Percentiles rank a stretch among this genome's conserved stretches.
phyloP scores from a whole-genome alignment of 2,888 invertebrate genomes.

The Hydriomena furcata region DNA sequence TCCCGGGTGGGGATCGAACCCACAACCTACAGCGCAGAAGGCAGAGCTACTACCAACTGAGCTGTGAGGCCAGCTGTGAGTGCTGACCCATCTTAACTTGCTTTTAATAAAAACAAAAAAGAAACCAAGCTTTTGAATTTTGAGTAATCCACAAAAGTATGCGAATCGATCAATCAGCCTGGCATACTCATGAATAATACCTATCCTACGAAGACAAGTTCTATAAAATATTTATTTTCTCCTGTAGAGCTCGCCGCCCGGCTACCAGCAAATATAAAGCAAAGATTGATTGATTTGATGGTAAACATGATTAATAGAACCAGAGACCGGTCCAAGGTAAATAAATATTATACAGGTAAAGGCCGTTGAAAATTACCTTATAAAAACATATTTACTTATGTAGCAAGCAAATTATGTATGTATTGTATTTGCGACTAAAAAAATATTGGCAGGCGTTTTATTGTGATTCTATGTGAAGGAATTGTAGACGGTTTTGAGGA shows the following conservation, averaged over 20 bases:
- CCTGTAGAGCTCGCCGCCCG: constrained; percentile 50
- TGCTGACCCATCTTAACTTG: not conserved
- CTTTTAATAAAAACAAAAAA: constrained; percentile 7
- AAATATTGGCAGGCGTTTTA: constrained; percentile 4
- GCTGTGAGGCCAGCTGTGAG: no score
- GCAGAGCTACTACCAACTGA: no score
- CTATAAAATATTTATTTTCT: constrained; percentile 80
- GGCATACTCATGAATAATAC: constrained; percentile 79
- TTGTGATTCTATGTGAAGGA: not conserved
- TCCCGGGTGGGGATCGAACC: no score
- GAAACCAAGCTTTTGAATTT: constrained; percentile 14
- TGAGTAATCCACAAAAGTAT: constrained; percentile 36
- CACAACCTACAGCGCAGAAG: no score
- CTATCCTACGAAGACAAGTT: constrained; percentile 72
- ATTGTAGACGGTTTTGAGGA: no score
- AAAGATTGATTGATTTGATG: constrained; percentile 77
- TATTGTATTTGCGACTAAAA: constrained; percentile 1
- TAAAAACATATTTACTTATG: constrained; percentile 3
- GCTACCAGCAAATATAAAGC: constrained; percentile 65
- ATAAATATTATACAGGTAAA: constrained; percentile 11
- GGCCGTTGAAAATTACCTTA: constrained; percentile 9
- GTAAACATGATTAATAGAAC: constrained; percentile 64
- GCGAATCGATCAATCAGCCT: constrained; percentile 74
- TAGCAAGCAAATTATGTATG: not conserved
- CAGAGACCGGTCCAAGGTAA: constrained; percentile 10